Evolutionary conservation across 2,797 vertebrate genomes (phyloP).

Genomic region (Arrhamphus sclerolepis): DNA sequence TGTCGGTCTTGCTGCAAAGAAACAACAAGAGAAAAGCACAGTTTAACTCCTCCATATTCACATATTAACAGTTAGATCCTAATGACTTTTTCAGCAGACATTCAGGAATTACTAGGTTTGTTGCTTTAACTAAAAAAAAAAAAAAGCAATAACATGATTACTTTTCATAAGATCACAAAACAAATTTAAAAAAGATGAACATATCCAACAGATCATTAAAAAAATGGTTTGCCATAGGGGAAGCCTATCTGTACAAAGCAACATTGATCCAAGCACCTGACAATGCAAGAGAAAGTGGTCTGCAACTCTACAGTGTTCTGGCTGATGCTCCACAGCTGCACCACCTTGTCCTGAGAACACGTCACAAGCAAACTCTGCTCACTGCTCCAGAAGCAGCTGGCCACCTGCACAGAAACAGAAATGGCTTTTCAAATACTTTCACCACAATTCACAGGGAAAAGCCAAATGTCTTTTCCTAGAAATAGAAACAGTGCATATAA

Average conservation of each 20-base stretch:
- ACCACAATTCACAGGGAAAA: neutral
- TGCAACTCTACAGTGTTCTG: conserved; percentile 75
- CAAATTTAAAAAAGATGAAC: no score
- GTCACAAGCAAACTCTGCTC: conserved; percentile 81
- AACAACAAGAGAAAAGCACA: neutral
- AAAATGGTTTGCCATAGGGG: neutral
- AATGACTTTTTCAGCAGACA: neutral
- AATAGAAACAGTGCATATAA: neutral
- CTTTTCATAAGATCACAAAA: neutral
- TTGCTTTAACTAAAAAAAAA: neutral
- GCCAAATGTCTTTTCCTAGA: no score
- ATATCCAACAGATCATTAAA: neutral
- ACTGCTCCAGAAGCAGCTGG: conserved; percentile 80
- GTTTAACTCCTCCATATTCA: neutral
- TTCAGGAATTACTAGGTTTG: neutral
- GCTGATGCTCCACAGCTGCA: conserved; percentile 81
- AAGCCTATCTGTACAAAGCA: neutral
- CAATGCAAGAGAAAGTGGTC: conserved; percentile 78
- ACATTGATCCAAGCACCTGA: conserved; percentile 56
- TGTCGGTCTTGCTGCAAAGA: conserved; percentile 68
- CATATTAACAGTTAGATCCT: neutral
- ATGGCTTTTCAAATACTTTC: neutral
- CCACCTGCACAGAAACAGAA: conserved; percentile 70
- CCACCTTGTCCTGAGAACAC: conserved; percentile 84
- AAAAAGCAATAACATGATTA: neutral